Conservation (phyloP, 1,140 invertebrate species). For the Marisa cornuarietis region DNA sequence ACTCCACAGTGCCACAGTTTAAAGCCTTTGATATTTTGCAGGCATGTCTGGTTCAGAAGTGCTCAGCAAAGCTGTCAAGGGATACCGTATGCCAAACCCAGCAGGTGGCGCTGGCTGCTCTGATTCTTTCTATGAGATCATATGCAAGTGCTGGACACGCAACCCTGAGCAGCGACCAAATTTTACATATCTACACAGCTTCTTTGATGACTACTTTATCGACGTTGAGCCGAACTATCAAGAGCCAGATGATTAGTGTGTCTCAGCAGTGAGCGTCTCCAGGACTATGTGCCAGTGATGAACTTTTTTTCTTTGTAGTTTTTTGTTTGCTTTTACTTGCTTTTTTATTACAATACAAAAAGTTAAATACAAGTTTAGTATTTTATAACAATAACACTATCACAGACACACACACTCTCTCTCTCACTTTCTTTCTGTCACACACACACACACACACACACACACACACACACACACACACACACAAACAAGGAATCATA, state of each 20-base stretch:
- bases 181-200: slow-evolving; percentile 95
- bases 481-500: too few species aligned
- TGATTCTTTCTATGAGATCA: slow-evolving; percentile 82
- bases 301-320: too few species aligned
- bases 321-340: too few species aligned
- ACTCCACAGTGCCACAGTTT: not conserved
- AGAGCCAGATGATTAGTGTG: slow-evolving; percentile 31
- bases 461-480: too few species aligned
- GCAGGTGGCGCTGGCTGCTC: slow-evolving; percentile 73
- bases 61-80: slow-evolving; percentile 93
- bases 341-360: too few species aligned
- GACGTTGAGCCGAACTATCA: slow-evolving; percentile 90
- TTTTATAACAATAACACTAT: too few species aligned
- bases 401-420: too few species aligned
- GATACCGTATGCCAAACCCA: slow-evolving; percentile 92
- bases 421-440: too few species aligned
- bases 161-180: slow-evolving; percentile 93
- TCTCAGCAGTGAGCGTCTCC: not conserved
- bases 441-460: too few species aligned
- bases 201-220: slow-evolving; percentile 97
- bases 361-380: too few species aligned
- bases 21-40: slow-evolving; percentile 17
- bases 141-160: slow-evolving; percentile 69
- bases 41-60: slow-evolving; percentile 80
- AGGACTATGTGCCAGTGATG: slow-evolving; percentile 75